Evolutionary conservation across 2,113 vertebrate species (phyloP), one percentile per base, ranked within the genome.

Genomic region (Neolamprologus ventralis): DNA sequence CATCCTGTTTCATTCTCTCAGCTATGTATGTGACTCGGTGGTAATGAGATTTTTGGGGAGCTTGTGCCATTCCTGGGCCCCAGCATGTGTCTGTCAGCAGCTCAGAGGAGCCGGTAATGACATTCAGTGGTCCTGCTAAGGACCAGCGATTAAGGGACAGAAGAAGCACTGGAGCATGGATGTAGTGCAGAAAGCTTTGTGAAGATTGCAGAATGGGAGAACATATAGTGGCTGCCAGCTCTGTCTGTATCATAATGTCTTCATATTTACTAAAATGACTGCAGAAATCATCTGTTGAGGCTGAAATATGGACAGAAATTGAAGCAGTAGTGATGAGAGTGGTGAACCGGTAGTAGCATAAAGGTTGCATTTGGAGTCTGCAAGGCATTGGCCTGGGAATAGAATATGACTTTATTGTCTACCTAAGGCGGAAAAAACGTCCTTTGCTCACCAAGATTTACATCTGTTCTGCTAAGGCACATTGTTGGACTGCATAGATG

Each of bases 11-110:
- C 80, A 85, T 88, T 85, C 71, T 89, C 40, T 87, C 71, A 60
- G 81, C 90, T 86, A 78, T 11, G 7, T 78, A 85, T 89, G 85
- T 92, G 92, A 91, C 84, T 92, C 14, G 2, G 79, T 37, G 82
- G 65, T 94, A 94, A 95, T 95, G 92, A 93, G 89, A 94, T 93
- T 94, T 93, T 90, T 84, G n/a, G 28, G 26, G 16, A 54, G 63
- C 51, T 45, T 2, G 5, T 91, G 90, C 91, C 88, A 92, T 89
- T 92, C 85, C 54, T 47, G 55, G 33, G 84, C 37, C 91, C 88
- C 93, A 90, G 94, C 91, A 89, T 91, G 93, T 88, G 89, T 90
- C 88, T 85, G 89, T 93, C 88, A 90, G 78, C 31, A 75, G 37
- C 79, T 85, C 88, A 73, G 79, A 93, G 75, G 84, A 88, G 84